These are phyloP conservation scores for Ceratitis capitata DNA, from an alignment of 1,140 invertebrate species.

Conservation along the genomic window DNA sequence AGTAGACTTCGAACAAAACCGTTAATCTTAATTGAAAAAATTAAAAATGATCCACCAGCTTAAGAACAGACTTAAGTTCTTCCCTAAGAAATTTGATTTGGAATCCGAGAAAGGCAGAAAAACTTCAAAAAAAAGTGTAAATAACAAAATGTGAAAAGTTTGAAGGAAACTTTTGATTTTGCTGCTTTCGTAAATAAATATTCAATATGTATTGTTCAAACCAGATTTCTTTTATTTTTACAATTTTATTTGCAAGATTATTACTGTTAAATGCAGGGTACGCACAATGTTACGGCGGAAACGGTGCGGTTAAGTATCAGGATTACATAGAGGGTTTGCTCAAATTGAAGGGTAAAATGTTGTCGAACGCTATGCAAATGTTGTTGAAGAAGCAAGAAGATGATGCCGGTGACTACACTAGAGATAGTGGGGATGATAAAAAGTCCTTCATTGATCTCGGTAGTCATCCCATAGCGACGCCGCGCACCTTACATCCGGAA, in stretches of 20 bases:
- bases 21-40: too few species aligned
- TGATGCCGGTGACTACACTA: background rate
- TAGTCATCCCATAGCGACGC: background rate
- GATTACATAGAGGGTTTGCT: background rate
- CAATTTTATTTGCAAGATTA: background rate
- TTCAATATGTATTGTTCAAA: constrained; percentile 17
- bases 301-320: background rate
- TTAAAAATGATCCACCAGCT: too few species aligned
- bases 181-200: background rate
- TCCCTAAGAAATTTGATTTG: too few species aligned
- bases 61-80: too few species aligned
- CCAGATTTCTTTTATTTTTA: background rate
- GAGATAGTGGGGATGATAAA: too few species aligned
- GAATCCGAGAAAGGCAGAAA: too few species aligned
- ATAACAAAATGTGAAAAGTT: background rate
- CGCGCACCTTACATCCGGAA: background rate
- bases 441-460: background rate
- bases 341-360: background rate
- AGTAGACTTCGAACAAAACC: too few species aligned
- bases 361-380: background rate
- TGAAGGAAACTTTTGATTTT: background rate
- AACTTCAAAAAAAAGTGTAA: too few species aligned
- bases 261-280: background rate
- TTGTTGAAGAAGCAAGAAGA: background rate
- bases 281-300: background rate